Evolutionary conservation across 2,888 invertebrate species (phyloP).

Genomic region (Tryphoninae sp.): DNA sequence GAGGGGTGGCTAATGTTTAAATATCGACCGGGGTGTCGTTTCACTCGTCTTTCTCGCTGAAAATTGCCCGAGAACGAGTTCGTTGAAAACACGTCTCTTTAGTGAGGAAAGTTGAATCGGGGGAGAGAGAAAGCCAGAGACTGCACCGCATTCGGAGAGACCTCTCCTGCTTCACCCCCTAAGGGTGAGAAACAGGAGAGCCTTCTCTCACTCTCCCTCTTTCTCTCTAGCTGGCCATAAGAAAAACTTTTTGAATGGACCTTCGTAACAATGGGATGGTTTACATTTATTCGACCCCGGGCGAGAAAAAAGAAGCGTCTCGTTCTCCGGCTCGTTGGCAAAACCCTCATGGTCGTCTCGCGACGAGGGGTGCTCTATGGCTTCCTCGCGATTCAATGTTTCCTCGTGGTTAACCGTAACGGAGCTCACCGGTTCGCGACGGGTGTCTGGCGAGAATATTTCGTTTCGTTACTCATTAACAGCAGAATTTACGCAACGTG

Average conservation of each 20-base stretch:
- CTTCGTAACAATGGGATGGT: slow-evolving; percentile 73
- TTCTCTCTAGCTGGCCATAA: slow-evolving; percentile 58
- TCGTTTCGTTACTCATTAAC: slow-evolving; percentile 10
- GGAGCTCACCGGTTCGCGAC: slow-evolving; percentile 23
- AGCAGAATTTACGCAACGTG: background rate
- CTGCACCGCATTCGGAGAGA: background rate
- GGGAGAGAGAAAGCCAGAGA: slow-evolving; percentile 53
- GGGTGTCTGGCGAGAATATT: slow-evolving; percentile 9
- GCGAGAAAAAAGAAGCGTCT: slow-evolving; percentile 65
- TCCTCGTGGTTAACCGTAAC: slow-evolving; percentile 49
- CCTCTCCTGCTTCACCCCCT: slow-evolving; percentile 16
- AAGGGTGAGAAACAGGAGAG: slow-evolving; percentile 5
- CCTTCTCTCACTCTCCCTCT: background rate
- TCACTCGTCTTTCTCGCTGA: slow-evolving; percentile 16
- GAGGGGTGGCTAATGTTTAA: slow-evolving; percentile 42
- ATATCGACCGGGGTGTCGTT: slow-evolving; percentile 37
- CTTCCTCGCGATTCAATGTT: slow-evolving; percentile 55
- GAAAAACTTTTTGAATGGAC: slow-evolving; percentile 75
- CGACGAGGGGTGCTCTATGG: slow-evolving; percentile 29
- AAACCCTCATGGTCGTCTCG: slow-evolving; percentile 33
- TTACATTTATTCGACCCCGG: slow-evolving; percentile 76
- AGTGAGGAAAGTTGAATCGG: slow-evolving; percentile 3
- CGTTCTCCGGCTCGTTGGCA: slow-evolving; percentile 20
- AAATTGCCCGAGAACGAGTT: slow-evolving; percentile 40
- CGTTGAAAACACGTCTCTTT: slow-evolving; percentile 28